These are phyloP conservation scores for Agelas oroides DNA, from an alignment of 37 sponge, comb jelly and placozoan genomes.

Conservation along the genomic window DNA sequence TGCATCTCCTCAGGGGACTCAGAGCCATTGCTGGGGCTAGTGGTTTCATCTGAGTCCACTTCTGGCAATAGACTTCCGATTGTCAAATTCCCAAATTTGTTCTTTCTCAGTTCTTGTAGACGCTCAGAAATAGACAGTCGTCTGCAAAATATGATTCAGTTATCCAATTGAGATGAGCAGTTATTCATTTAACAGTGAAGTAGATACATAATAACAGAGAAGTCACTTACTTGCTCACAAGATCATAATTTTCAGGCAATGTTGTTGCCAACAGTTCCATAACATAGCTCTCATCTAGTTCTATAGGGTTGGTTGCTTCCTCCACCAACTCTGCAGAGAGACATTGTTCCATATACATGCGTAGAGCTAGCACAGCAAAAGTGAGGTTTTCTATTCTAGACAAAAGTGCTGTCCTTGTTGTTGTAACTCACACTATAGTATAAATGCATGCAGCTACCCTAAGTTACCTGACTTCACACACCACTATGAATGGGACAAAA, in stretches of 20 bases:
- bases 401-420: too few species aligned
- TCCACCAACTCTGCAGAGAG: conserved; percentile 36
- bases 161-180: too few species aligned
- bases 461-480: too few species aligned
- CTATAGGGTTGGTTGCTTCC: conserved; percentile 50
- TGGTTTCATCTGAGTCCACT: conserved; percentile 2
- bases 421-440: too few species aligned
- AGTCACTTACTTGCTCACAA: conserved; percentile 46
- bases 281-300: conserved; percentile 68
- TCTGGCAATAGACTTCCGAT: too few species aligned
- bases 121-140: conserved; percentile 30
- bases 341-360: too few species aligned
- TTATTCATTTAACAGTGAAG: too few species aligned
- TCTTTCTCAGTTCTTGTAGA: conserved; percentile 27
- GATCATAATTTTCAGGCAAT: conserved; percentile 26
- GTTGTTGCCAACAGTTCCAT: conserved; percentile 42
- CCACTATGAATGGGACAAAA: too few species aligned
- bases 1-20: conserved; percentile 12
- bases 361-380: too few species aligned
- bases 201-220: not conserved
- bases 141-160: too few species aligned
- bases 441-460: too few species aligned
- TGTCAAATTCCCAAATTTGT: conserved; percentile 74
- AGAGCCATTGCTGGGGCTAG: conserved; percentile 12
- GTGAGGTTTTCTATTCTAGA: too few species aligned